Evolutionary conservation across 1,140 invertebrate genomes (phyloP).

Genomic region (Platyscapa corneri): DNA sequence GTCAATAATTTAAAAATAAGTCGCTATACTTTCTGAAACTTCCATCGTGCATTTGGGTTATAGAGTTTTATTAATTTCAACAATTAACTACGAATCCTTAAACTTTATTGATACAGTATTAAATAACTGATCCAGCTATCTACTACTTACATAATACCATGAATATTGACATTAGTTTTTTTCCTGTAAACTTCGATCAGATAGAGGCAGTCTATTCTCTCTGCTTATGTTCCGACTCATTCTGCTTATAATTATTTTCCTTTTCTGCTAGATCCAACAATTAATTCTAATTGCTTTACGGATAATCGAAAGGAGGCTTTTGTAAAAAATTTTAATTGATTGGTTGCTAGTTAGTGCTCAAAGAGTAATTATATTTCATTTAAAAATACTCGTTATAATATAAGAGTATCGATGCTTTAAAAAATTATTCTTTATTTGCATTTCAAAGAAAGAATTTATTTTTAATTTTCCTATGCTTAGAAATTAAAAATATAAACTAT

Average conservation of each 20-base stretch:
- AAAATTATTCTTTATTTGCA: too few relatives aligned
- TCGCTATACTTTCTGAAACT: too few relatives aligned
- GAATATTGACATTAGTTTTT: background rate
- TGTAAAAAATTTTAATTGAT: background rate
- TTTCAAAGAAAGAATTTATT: too few relatives aligned
- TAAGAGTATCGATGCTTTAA: too few relatives aligned
- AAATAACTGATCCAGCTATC: too few relatives aligned
- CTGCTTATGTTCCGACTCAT: background rate
- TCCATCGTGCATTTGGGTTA: too few relatives aligned
- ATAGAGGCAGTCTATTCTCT: too few relatives aligned
- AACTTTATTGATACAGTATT: too few relatives aligned
- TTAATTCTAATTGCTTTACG: background rate
- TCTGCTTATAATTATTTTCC: background rate
- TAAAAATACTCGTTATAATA: background rate
- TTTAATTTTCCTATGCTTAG: too few relatives aligned
- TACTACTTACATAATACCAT: background rate
- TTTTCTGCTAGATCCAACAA: background rate
- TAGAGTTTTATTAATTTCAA: background rate
- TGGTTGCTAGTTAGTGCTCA: background rate
- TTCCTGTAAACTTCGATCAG: conserved; percentile 7
- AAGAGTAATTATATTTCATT: background rate
- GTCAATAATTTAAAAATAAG: too few relatives aligned
- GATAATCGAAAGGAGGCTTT: background rate
- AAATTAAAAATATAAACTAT: too few relatives aligned
- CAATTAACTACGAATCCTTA: too few relatives aligned